Conservation (phyloP, 2,888 invertebrate species). For the Leptinotarsa tumamoca region DNA sequence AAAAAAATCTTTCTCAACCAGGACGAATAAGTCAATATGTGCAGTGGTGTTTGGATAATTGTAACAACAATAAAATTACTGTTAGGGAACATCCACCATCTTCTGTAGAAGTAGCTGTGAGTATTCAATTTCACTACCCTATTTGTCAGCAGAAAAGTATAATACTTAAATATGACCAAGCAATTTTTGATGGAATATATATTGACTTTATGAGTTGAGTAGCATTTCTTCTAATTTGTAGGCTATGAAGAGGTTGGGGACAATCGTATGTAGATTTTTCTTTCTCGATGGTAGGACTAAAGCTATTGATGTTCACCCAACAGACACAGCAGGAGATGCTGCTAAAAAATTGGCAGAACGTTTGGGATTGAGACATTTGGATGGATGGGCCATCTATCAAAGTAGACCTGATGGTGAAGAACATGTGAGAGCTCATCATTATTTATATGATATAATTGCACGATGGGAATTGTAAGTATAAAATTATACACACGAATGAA, state of each 20-base stretch:
- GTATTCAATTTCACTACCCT: constrained; percentile 58
- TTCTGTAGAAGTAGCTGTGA: constrained; percentile 91
- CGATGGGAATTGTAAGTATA: constrained; percentile 88
- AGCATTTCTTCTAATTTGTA: constrained; percentile 55
- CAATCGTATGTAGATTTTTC: constrained; percentile 93
- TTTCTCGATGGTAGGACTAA: constrained; percentile 95
- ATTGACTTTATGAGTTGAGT: not conserved
- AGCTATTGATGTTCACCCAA: constrained; percentile 94
- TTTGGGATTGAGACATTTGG: constrained; percentile 82
- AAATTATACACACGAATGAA: too few species aligned
- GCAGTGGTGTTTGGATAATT: constrained; percentile 94
- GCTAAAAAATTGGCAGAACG: constrained; percentile 90
- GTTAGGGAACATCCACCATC: constrained; percentile 89
- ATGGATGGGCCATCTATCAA: constrained; percentile 96
- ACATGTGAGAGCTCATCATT: constrained; percentile 91
- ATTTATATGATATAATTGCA: constrained; percentile 92
- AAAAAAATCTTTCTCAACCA: constrained; percentile 76
- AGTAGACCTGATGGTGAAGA: constrained; percentile 88
- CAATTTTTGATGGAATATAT: not conserved
- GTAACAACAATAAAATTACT: constrained; percentile 85
- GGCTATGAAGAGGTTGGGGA: constrained; percentile 91
- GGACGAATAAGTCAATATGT: constrained; percentile 86
- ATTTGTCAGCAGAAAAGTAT: constrained; percentile 4
- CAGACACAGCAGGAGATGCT: constrained; percentile 92
- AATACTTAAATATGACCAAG: not conserved